Evolutionary conservation across 2,113 vertebrate species (phyloP).

Genomic region (Micromys minutus): DNA sequence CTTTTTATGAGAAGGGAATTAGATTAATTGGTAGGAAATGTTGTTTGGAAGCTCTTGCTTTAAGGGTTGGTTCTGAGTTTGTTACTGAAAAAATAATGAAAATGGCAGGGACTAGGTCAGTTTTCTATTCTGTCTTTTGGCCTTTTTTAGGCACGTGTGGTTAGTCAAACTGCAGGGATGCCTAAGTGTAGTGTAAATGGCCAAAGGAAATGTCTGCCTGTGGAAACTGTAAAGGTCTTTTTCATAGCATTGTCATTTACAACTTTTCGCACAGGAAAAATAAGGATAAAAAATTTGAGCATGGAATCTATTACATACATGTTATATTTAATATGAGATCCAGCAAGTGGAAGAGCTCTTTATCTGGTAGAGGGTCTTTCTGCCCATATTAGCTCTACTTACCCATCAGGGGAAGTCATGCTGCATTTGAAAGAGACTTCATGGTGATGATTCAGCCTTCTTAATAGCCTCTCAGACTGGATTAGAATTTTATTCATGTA

Average conservation of each 20-base stretch:
- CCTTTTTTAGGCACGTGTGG: conserved; percentile 52
- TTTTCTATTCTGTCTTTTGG: conserved; percentile 41
- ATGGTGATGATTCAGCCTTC: neutral
- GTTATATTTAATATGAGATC: neutral
- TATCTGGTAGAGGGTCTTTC: neutral
- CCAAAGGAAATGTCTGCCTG: conserved; percentile 14
- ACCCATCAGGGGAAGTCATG: neutral
- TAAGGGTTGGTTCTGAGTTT: conserved; percentile 50
- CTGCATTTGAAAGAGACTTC: neutral
- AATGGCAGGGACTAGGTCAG: conserved; percentile 16
- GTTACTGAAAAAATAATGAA: conserved; percentile 59
- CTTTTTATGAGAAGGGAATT: conserved; percentile 60
- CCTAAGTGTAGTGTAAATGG: conserved; percentile 27
- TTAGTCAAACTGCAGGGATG: conserved; percentile 15
- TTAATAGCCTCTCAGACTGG: neutral
- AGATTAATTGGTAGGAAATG: conserved; percentile 62
- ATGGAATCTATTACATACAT: neutral
- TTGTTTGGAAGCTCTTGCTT: conserved; percentile 36
- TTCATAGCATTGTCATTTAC: conserved; percentile 30
- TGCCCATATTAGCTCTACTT: neutral
- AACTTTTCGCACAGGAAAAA: neutral
- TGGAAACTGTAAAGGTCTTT: conserved; percentile 18
- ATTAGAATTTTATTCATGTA: neutral
- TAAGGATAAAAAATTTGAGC: neutral
- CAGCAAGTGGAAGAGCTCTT: conserved; percentile 6